Evolutionary conservation across 2,888 invertebrate genomes (phyloP).

Genomic region (Drosophila testacea): DNA sequence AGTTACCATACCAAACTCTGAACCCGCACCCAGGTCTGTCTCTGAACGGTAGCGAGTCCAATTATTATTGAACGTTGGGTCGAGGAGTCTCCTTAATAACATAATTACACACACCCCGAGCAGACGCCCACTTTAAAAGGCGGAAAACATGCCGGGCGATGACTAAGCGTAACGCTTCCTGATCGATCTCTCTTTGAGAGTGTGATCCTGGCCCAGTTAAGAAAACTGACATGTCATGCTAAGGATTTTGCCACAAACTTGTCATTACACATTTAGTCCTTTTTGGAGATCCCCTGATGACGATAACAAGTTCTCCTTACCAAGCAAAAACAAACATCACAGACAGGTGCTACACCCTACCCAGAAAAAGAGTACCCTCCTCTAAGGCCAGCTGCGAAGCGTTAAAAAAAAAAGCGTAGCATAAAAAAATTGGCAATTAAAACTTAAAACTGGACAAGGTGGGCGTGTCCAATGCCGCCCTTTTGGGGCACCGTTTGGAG

Average conservation of each 20-base stretch:
- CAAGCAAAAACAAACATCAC: conserved; percentile 32
- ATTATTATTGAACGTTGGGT: conserved; percentile 50
- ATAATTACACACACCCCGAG: conserved; percentile 78
- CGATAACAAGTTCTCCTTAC: conserved; percentile 54
- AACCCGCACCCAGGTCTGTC: conserved; percentile 3
- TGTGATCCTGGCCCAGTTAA: conserved; percentile 59
- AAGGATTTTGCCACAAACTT: conserved; percentile 71
- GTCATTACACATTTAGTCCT: conserved; percentile 74
- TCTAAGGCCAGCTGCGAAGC: conserved; percentile 25
- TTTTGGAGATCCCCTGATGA: conserved; percentile 34
- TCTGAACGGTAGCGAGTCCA: conserved; percentile 73
- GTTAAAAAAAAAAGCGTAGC: conserved; percentile 9
- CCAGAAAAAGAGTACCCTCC: neutral
- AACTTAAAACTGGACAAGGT: conserved; percentile 23
- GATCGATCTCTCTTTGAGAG: conserved; percentile 22
- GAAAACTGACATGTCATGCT: conserved; percentile 69
- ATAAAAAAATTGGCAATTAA: conserved; percentile 55
- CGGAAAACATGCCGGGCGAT: conserved; percentile 66
- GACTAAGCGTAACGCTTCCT: conserved; percentile 68
- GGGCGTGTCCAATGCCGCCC: conserved; percentile 20
- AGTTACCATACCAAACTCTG: neutral
- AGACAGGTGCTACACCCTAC: conserved; percentile 46
- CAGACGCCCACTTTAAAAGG: conserved; percentile 80
- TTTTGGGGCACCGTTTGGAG: conserved; percentile 6
- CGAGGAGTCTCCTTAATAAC: conserved; percentile 69